Percentiles rank a stretch among this genome's conserved stretches.
Evolutionary conservation across 2,888 invertebrate genomes (phyloP).

Genomic region (Eristalis intricaria): DNA sequence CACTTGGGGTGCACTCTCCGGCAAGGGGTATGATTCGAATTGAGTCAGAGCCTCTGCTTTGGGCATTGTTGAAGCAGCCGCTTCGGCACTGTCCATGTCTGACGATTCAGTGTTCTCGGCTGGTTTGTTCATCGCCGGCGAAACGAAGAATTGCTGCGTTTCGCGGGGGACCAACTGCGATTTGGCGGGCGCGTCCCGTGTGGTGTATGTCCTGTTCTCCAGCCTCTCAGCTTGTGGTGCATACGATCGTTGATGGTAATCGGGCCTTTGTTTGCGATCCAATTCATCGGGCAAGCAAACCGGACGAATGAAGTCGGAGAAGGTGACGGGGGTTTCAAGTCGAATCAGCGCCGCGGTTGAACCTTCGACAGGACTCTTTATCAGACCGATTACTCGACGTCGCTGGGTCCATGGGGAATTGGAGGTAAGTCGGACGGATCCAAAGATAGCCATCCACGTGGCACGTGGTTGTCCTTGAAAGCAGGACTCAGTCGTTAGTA

Average conservation of each 20-base stretch:
- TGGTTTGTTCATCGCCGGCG: constrained; percentile 74
- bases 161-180: constrained; percentile 75
- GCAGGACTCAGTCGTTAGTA: constrained; percentile 93
- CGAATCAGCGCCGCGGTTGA: constrained; percentile 92
- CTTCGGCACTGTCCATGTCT: constrained; percentile 73
- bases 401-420: constrained; percentile 95
- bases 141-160: constrained; percentile 79
- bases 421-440: constrained; percentile 88
- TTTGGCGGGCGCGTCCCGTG: constrained; percentile 45
- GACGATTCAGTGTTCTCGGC: constrained; percentile 26
- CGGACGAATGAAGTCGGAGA: constrained; percentile 92
- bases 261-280: constrained; percentile 75
- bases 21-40: constrained; percentile 78
- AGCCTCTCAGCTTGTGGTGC: constrained; percentile 79
- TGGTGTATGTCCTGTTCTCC: constrained; percentile 73
- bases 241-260: constrained; percentile 76
- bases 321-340: constrained; percentile 87
- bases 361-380: constrained; percentile 94
- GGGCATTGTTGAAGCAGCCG: constrained; percentile 77
- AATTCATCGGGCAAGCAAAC: constrained; percentile 88
- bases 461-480: constrained; percentile 94
- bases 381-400: constrained; percentile 91
- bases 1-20: constrained; percentile 79
- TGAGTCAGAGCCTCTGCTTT: constrained; percentile 78
- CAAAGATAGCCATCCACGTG: constrained; percentile 92